phyloP scores from a whole-genome alignment of 2,888 invertebrate species.

The Oscheius sp. region DNA sequence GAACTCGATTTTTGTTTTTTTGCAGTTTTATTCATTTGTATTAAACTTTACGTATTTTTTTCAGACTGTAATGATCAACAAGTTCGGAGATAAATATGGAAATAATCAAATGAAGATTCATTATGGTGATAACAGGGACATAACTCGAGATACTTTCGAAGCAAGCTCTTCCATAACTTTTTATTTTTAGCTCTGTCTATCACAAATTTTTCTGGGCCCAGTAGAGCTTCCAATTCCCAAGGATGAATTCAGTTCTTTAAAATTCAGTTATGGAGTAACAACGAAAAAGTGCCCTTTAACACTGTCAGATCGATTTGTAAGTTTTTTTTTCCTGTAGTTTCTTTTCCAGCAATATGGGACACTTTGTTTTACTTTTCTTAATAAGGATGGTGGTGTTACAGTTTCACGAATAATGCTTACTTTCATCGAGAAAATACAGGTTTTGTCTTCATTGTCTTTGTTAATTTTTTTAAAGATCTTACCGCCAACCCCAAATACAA shows the following conservation, averaged over 20 bases:
- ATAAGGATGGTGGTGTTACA: background rate
- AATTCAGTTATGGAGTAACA: background rate
- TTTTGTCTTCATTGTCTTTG: too few species aligned
- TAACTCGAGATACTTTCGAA: background rate
- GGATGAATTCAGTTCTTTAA: background rate
- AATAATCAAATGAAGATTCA: background rate
- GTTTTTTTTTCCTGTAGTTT: background rate
- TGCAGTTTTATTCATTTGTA: background rate
- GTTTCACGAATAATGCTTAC: background rate
- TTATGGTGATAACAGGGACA: background rate
- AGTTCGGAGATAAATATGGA: background rate
- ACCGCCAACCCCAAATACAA: background rate
- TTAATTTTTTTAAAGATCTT: too few species aligned
- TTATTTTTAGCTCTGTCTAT: background rate
- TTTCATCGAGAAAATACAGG: background rate
- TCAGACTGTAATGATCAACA: too few species aligned
- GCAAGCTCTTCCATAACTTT: background rate
- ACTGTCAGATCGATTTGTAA: background rate
- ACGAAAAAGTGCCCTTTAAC: background rate
- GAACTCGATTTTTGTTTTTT: background rate
- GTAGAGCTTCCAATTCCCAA: background rate
- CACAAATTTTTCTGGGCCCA: constrained; percentile 1
- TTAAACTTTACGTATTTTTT: background rate
- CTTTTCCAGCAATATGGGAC: background rate
- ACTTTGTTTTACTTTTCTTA: background rate